Percentiles rank a stretch among this genome's conserved stretches.
These are phyloP conservation scores for Biston stratarius DNA, from an alignment of 2,888 invertebrate genomes.

Conservation along the genomic window DNA sequence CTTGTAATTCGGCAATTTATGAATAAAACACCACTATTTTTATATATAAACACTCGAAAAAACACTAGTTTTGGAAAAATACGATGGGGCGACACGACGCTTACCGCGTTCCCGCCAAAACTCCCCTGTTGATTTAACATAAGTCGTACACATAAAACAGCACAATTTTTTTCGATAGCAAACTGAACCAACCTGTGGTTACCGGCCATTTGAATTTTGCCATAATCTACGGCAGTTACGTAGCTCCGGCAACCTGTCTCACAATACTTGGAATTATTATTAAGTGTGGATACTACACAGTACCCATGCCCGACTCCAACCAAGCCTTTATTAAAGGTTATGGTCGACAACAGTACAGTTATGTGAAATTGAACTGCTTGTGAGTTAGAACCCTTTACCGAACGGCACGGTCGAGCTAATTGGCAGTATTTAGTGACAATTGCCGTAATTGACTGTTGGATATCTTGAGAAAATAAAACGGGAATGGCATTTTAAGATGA, in stretches of 20 bases:
- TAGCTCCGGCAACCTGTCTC: background rate
- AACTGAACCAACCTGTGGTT: background rate
- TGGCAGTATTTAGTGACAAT: conserved; percentile 19
- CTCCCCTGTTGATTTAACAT: too few species aligned
- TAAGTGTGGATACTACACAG: conserved; percentile 58
- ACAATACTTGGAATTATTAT: conserved; percentile 31
- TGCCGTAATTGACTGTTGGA: conserved; percentile 13
- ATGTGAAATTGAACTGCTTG: conserved; percentile 46
- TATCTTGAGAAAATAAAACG: conserved; percentile 2
- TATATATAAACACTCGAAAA: too few species aligned
- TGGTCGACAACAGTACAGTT: conserved; percentile 66
- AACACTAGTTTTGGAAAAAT: too few species aligned
- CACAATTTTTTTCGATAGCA: background rate
- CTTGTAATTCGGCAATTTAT: too few species aligned
- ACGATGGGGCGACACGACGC: too few species aligned
- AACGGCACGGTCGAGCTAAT: conserved; percentile 7
- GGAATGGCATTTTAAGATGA: too few species aligned
- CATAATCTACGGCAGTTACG: conserved; percentile 5
- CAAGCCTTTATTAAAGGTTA: conserved; percentile 61
- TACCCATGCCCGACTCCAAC: conserved; percentile 35
- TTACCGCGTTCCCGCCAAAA: too few species aligned
- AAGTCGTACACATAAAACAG: too few species aligned
- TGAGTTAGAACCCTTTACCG: conserved; percentile 20
- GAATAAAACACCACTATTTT: too few species aligned
- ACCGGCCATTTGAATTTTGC: background rate